Percentiles rank a stretch among this genome's conserved stretches.
Conservation (phyloP, 2,888 invertebrate genomes). For the Neoascia interrupta region DNA sequence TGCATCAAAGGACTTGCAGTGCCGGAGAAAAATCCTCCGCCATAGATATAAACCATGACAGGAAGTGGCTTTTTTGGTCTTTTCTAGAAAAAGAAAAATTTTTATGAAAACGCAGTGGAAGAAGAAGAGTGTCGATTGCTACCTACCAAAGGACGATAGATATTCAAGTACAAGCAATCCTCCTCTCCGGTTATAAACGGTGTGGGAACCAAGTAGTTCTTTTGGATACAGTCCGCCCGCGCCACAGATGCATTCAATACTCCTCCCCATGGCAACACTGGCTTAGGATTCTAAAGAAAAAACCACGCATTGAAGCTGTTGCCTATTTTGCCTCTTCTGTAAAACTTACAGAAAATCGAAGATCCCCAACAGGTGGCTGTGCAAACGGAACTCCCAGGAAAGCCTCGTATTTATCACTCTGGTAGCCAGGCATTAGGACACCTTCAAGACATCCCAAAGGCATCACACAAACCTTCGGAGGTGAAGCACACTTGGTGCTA, state of each 20-base stretch:
- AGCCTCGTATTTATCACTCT: constrained; percentile 74
- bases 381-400: constrained; percentile 78
- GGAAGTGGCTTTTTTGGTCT: constrained; percentile 72
- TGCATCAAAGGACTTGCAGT: constrained; percentile 77
- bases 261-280: constrained; percentile 71
- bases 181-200: constrained; percentile 78
- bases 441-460: constrained; percentile 75
- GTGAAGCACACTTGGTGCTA: constrained; percentile 5
- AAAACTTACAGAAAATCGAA: constrained; percentile 76
- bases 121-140: too few relatives aligned
- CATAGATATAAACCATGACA: constrained; percentile 81
- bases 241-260: constrained; percentile 75
- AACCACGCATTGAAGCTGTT: background rate
- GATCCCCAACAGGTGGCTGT: constrained; percentile 75
- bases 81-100: constrained; percentile 10
- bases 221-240: constrained; percentile 79
- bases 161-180: constrained; percentile 81
- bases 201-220: constrained; percentile 75
- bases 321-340: too few relatives aligned
- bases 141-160: constrained; percentile 78
- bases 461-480: constrained; percentile 73
- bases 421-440: constrained; percentile 72
- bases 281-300: constrained; percentile 75
- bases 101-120: too few relatives aligned
- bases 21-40: constrained; percentile 81